Conservation (phyloP, 2,797 vertebrate species). For the Sphaeramia orbicularis region DNA sequence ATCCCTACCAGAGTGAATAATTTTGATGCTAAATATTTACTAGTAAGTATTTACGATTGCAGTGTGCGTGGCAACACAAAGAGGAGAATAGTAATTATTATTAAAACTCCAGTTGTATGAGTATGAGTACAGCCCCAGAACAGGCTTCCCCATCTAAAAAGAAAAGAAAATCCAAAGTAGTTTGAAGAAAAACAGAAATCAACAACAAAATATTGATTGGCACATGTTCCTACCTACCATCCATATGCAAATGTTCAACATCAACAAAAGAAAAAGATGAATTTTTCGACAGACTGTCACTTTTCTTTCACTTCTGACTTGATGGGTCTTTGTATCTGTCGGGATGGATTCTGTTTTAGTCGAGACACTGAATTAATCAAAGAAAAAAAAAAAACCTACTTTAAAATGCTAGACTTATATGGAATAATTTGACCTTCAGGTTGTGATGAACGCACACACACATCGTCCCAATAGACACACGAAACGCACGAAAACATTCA, state of each 20-base stretch:
- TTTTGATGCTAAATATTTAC: too few species aligned
- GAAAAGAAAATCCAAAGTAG: too few species aligned
- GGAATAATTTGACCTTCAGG: constrained; percentile 22
- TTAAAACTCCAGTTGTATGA: too few species aligned
- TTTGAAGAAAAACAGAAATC: too few species aligned
- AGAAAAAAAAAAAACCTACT: constrained; percentile 1
- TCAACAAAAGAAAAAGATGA: background rate
- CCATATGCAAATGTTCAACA: background rate
- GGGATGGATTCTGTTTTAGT: constrained; percentile 1
- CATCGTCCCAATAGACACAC: constrained; percentile 13
- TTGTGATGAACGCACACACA: constrained; percentile 17
- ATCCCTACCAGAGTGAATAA: too few species aligned
- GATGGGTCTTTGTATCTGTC: background rate
- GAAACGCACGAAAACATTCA: background rate
- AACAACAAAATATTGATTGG: background rate
- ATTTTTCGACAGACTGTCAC: background rate
- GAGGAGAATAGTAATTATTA: too few species aligned
- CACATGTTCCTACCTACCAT: background rate
- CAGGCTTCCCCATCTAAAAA: too few species aligned
- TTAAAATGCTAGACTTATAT: constrained; percentile 9
- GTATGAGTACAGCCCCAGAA: too few species aligned
- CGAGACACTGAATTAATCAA: constrained; percentile 20
- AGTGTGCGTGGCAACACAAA: too few species aligned
- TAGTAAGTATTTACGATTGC: too few species aligned
- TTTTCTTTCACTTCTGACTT: background rate